A percentile compares a stretch with the other conserved stretches of the same genome.
These are phyloP conservation scores for Thumatha senex DNA, from an alignment of 2,888 invertebrate genomes.

Conservation along the genomic window DNA sequence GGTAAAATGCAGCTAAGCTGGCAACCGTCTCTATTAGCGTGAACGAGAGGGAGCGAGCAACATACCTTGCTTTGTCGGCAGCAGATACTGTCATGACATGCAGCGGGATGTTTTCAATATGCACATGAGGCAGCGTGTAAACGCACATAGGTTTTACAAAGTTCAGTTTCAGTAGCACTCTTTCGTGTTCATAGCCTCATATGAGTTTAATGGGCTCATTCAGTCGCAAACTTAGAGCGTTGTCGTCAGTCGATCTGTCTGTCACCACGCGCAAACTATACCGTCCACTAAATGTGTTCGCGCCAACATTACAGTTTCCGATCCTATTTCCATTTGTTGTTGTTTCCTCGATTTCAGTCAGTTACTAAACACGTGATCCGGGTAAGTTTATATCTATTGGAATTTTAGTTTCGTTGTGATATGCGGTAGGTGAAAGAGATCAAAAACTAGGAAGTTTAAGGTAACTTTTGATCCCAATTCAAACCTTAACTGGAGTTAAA, in stretches of 20 bases:
- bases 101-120: too few species aligned
- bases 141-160: too few species aligned
- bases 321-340: slow-evolving; percentile 67
- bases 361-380: slow-evolving; percentile 46
- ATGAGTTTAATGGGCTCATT: slow-evolving; percentile 19
- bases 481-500: slow-evolving; percentile 1
- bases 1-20: too few species aligned
- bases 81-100: too few species aligned
- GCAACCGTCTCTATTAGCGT: too few species aligned
- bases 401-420: slow-evolving; percentile 42
- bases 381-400: slow-evolving; percentile 46
- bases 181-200: slow-evolving; percentile 23
- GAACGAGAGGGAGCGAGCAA: too few species aligned
- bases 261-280: slow-evolving; percentile 45
- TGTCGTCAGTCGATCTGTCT: slow-evolving; percentile 68
- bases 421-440: slow-evolving; percentile 26
- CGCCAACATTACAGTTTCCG: slow-evolving; percentile 70
- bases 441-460: slow-evolving; percentile 18
- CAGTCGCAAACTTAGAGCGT: slow-evolving; percentile 13
- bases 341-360: slow-evolving; percentile 51
- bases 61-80: too few species aligned
- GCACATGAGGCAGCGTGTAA: too few species aligned
- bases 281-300: slow-evolving; percentile 68
- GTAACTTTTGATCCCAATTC: slow-evolving; percentile 22
- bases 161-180: slow-evolving; percentile 1